Base-by-base conservation (phyloP, 2,113 vertebrate genomes). In the Oceanodroma tethys region DNA sequence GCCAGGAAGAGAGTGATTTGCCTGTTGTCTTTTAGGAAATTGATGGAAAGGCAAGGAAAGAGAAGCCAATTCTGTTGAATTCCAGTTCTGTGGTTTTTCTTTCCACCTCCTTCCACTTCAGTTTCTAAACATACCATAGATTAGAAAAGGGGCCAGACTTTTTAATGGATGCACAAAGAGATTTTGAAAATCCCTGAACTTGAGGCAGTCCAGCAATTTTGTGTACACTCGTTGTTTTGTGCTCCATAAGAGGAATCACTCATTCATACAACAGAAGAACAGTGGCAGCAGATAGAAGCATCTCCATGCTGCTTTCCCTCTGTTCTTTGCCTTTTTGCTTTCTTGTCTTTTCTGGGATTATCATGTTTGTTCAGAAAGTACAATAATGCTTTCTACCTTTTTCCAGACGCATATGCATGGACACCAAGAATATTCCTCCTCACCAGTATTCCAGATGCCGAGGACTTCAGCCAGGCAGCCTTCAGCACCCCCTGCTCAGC, bases 371-470 rank as follows among this genome's bases (percentile, higher is more conserved):
- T 14, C 52, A 50, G 81, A 52, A 95, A 79, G 62, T 90, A 23
- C 60, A 97, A 5, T 97, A 76, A 97, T 2, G 1, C 36, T 94
- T 68, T 97, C 93, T 96, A 34, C 93, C 90, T 96, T 97, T 95
- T 97, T 98, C 62, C 94, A 98, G 97, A 93, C 76, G 13, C 98
- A 99, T 98, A 93, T 97, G 96, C 98, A 98, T 60, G 98, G 98
- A 95, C 98, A 98, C 92, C 98, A 98, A 98, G 99, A 99, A 96
- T 98, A 98, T 97, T 97, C 98, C 83, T 98, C 98, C 71, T 98
- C 99, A 92, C 99, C 98, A 97, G 97, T 99, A 96, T 99, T 99
- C 98, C 98, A 99, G 98, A 99, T 98, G 98, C 98, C 98, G 97
- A 99, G 99, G 97, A 98, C 98, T 95, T 97, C 98, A 3, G 97